phyloP scores from a whole-genome alignment of 2,113 vertebrate species.

The Lagopus leucura region DNA sequence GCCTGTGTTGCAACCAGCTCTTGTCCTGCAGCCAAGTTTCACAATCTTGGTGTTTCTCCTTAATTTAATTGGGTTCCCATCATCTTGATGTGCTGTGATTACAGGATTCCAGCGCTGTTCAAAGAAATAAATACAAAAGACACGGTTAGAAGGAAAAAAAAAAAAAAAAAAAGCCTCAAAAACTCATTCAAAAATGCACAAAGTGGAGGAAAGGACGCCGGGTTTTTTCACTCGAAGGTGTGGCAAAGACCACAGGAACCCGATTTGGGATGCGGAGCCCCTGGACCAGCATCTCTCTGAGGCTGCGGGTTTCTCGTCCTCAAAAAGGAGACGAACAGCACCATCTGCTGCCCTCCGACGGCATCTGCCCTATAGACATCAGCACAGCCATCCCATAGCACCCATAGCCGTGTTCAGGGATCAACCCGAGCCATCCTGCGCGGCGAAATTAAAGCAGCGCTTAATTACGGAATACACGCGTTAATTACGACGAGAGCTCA shows the following conservation, averaged over 20 bases:
- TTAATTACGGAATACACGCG: neutral
- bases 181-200: neutral
- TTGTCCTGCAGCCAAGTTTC: slow-evolving; percentile 11
- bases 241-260: neutral
- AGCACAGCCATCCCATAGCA: neutral
- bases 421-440: neutral
- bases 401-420: neutral
- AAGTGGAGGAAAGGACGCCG: neutral
- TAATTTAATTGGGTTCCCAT: slow-evolving; percentile 21
- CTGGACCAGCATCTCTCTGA: neutral
- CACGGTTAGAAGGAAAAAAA: rapidly evolving
- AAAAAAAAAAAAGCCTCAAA: neutral
- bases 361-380: neutral
- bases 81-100: neutral
- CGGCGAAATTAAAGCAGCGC: neutral
- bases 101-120: neutral
- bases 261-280: neutral
- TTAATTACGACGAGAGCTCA: slow-evolving; percentile 13
- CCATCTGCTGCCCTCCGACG: slow-evolving; percentile 60
- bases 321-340: slow-evolving; percentile 68
- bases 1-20: slow-evolving; percentile 11
- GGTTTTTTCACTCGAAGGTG: neutral
- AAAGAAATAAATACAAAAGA: neutral
- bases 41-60: slow-evolving; percentile 1
- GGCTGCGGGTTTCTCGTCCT: neutral